Evolutionary conservation across 2,888 invertebrate genomes (phyloP), one percentile per base, ranked within the genome.

Genomic region (Chymomyza fuscimana): DNA sequence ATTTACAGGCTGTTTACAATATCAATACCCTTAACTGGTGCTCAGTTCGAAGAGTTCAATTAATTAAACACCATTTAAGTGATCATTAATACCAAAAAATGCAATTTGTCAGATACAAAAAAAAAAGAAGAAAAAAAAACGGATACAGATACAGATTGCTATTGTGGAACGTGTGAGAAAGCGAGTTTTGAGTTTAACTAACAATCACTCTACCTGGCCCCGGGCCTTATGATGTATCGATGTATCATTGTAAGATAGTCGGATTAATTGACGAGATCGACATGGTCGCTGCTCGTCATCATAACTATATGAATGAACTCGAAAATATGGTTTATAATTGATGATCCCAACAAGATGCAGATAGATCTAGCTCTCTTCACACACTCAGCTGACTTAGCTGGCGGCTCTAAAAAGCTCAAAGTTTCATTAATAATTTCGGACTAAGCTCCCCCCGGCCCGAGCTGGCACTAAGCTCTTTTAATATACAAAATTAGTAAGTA

Each of bases 31-130:
- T 29, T 1, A 46, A 46, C 32, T 46, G 12, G 1, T 6, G 12
- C 25, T 10, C 22, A 25, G 5, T 22, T 12, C 16, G 22, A 65
- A 62, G 65, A 72, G 80, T 64, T 79, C 78, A 82, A 87, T 88
- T 86, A 88, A 87, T 86, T 79, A 87, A 87, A 86, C 75, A 80
- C 80, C 82, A 80, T 85, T 87, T 86, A 84, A 64, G 78, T 74
- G 19, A 88, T 88, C 87, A 87, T 87, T 87, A 87, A 87, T 87
- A 73, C 79, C 77, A 46, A 76, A 80, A 76, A 80, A 82, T 78
- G 77, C 81, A 84, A 88, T 87, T 87, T 86, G 85, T 86, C 87
- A 86, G 84, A 79, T 67, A 56, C 58, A 58, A 5, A 25, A 36
- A 19, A 52, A 36, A 10, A 40, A 4, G 4, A 40, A 4, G 16